Evolutionary conservation across 2,113 vertebrate genomes (phyloP), one percentile per base, ranked within the genome.

Genomic region (Petrocephalus microphthalmus): DNA sequence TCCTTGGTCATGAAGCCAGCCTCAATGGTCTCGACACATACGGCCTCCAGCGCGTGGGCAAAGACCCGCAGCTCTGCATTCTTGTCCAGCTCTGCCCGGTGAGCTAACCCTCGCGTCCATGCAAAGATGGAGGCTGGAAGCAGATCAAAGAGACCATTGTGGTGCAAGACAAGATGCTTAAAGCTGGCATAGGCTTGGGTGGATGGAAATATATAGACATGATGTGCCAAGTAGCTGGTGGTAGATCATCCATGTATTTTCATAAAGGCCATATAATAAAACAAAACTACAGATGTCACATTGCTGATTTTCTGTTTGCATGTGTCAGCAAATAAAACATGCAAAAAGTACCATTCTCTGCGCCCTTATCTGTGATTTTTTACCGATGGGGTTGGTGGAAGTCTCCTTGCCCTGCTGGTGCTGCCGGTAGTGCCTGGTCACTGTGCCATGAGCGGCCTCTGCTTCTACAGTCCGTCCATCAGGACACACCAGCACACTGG

Each of bases 1-100:
- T 99, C 98, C 93, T 99, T 99, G 92, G 98, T 99, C 98, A 99
- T 99, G 93, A 96, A 98, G 71, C 98, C 98, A 56, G 97, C 97
- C 93, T 99, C 98, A 0, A 99, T 99, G 90, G 98, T 99, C 92
- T 99, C 98, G 6, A 99, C 56, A 88, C 98, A 99, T 53, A 99
- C 97, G 2, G 97, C 97, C 92, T 99, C 98, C 93, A 99, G 93
- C 0, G 96, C 93, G 87, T 95, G 92, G 0, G 97, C 94, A 89
- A 99, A 99, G 49, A 94, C 93, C 8, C 93, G 89, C 56, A 99
- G 96, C 88, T 96, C 97, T 0, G 89, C 1, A 60, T 98, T 99
- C 89, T 94, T 94, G 94, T 99, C 98, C 90, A 99, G 95, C 91
- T 97, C 96, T 0, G 98, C 98, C 90, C 98, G 95, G 93, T 99